Percentiles rank a stretch among this genome's conserved stretches.
Conservation (phyloP, 2,888 invertebrate genomes). For the Phyto melanocephala region DNA sequence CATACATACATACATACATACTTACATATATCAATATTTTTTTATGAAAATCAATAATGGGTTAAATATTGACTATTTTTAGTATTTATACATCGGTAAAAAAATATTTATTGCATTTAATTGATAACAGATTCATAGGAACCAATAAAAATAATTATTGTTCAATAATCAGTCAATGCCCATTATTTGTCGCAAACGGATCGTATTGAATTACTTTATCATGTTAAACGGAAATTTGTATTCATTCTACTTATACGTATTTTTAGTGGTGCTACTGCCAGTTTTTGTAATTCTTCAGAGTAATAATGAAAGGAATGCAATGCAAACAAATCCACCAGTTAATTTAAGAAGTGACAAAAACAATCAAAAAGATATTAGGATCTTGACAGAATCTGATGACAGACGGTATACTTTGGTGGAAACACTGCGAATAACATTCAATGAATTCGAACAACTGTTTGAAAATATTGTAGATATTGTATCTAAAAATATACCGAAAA, state of each 20-base stretch:
- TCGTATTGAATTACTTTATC: neutral
- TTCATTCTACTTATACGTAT: neutral
- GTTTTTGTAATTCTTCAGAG: neutral
- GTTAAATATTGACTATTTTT: neutral
- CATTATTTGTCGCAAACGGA: slow-evolving; percentile 12
- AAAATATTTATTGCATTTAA: neutral
- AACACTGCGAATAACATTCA: slow-evolving; percentile 41
- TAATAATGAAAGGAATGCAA: neutral
- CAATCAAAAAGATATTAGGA: neutral
- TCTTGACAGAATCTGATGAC: neutral
- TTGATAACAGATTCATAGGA: slow-evolving; percentile 25
- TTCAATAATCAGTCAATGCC: slow-evolving; percentile 41
- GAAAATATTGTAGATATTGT: slow-evolving; percentile 52
- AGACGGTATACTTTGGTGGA: slow-evolving; percentile 7
- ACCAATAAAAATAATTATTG: neutral
- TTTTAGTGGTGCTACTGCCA: slow-evolving; percentile 1
- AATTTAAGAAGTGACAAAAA: neutral
- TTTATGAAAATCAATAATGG: no score
- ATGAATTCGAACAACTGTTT: slow-evolving; percentile 58
- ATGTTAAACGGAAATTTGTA: slow-evolving; percentile 27
- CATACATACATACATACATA: no score
- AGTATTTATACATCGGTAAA: neutral
- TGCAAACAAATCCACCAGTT: neutral
- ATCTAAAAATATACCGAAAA: slow-evolving; percentile 50
- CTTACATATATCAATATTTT: no score